A percentile compares a stretch with the other conserved stretches of the same genome.
These are phyloP conservation scores for Philereme transversata DNA, from an alignment of 2,888 invertebrate genomes.

Conservation along the genomic window DNA sequence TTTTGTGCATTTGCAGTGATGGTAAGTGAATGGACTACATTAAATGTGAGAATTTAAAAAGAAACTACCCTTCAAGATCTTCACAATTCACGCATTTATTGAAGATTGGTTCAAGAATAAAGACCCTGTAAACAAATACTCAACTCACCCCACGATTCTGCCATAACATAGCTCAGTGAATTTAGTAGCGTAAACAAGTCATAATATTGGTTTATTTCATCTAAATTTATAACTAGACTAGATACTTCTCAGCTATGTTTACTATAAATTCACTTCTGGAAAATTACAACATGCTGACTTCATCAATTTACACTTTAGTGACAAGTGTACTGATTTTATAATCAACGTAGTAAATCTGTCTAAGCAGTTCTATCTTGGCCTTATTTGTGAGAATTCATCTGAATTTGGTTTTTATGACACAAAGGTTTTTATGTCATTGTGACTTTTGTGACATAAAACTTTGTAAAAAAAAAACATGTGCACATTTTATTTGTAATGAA, in stretches of 20 bases:
- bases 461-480: too few relatives aligned
- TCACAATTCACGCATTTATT: conserved; percentile 4
- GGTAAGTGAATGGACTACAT: conserved; percentile 45
- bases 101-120: neutral
- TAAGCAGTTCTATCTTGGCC: conserved; percentile 3
- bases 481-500: too few relatives aligned
- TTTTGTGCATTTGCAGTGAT: conserved; percentile 46
- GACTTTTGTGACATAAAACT: too few relatives aligned
- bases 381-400: neutral
- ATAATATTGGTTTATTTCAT: conserved; percentile 3
- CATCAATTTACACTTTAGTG: conserved; percentile 16
- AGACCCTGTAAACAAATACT: conserved; percentile 1
- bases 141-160: conserved; percentile 1
- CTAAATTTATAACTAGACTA: neutral
- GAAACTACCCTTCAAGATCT: neutral
- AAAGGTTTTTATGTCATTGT: neutral
- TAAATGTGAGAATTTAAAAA: conserved; percentile 14
- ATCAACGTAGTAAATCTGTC: neutral
- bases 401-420: too few relatives aligned
- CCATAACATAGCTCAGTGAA: neutral
- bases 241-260: neutral
- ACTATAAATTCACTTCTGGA: conserved; percentile 4
- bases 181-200: neutral
- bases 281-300: conserved; percentile 13
- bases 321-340: conserved; percentile 11